These are phyloP conservation scores for Pyrgilauda ruficollis DNA, from an alignment of 2,113 vertebrate species.

Conservation along the genomic window DNA sequence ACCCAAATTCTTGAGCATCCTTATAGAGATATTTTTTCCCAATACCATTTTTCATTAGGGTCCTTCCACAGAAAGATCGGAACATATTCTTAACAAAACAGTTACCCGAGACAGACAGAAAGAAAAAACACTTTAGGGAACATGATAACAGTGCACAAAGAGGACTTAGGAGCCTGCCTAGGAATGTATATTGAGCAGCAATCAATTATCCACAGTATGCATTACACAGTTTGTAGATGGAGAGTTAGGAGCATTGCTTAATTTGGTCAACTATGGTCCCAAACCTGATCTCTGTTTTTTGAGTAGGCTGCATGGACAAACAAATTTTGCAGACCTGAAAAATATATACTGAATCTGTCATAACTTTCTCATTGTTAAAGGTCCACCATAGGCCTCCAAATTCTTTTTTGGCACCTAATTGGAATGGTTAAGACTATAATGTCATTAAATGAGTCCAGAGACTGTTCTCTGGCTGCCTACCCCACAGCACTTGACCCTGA, in stretches of 20 bases:
- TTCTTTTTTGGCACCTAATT: neutral
- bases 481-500: neutral
- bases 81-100: neutral
- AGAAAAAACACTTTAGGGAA: neutral
- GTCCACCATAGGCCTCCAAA: neutral
- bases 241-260: neutral
- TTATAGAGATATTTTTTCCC: neutral
- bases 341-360: neutral
- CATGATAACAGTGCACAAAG: neutral
- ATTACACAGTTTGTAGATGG: neutral
- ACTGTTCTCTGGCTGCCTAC: neutral
- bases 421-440: neutral
- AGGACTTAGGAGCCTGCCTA: neutral
- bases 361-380: neutral
- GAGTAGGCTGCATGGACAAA: neutral
- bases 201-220: neutral
- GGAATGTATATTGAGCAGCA: neutral
- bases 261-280: neutral
- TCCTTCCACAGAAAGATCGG: neutral
- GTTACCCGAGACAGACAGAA: neutral
- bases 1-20: neutral
- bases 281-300: neutral
- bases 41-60: neutral
- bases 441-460: neutral
- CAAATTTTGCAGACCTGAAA: neutral